Percentiles rank a stretch among this genome's conserved stretches.
Conservation (phyloP, 2,888 invertebrate genomes). For the Panzeria rudis region DNA sequence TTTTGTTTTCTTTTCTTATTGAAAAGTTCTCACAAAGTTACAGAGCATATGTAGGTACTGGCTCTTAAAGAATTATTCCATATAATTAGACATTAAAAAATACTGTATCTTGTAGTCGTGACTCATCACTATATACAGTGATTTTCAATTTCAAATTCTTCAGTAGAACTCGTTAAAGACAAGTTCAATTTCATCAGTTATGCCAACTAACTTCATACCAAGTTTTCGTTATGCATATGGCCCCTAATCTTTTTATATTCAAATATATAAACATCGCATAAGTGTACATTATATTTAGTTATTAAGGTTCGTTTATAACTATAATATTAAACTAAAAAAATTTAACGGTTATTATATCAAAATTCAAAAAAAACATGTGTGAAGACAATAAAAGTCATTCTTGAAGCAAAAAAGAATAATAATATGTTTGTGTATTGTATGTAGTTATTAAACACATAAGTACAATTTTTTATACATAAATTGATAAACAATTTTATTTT, state of each 20-base stretch:
- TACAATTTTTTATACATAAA: constrained; percentile 65
- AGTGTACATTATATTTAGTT: background rate
- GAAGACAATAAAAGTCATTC: background rate
- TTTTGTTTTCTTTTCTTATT: too few relatives aligned
- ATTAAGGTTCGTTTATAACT: constrained; percentile 33
- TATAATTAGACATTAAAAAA: too few relatives aligned
- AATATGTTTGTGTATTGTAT: constrained; percentile 2
- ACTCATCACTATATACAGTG: too few relatives aligned
- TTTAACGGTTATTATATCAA: constrained; percentile 38
- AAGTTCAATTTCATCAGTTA: too few relatives aligned
- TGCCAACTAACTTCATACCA: too few relatives aligned
- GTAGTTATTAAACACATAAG: constrained; percentile 57
- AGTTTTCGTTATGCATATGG: too few relatives aligned
- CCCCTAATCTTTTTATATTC: background rate
- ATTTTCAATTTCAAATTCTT: too few relatives aligned
- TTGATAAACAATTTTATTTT: constrained; percentile 56
- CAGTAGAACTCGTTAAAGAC: too few relatives aligned
- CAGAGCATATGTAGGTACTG: too few relatives aligned
- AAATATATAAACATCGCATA: constrained; percentile 25
- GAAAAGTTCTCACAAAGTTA: too few relatives aligned
- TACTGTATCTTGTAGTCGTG: too few relatives aligned
- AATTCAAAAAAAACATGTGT: background rate
- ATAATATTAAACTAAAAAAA: constrained; percentile 60
- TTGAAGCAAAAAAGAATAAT: background rate
- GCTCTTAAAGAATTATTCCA: too few relatives aligned